Base-by-base conservation (phyloP, 2,113 vertebrate species). In the Sinocyclocheilus anshuiensis region DNA sequence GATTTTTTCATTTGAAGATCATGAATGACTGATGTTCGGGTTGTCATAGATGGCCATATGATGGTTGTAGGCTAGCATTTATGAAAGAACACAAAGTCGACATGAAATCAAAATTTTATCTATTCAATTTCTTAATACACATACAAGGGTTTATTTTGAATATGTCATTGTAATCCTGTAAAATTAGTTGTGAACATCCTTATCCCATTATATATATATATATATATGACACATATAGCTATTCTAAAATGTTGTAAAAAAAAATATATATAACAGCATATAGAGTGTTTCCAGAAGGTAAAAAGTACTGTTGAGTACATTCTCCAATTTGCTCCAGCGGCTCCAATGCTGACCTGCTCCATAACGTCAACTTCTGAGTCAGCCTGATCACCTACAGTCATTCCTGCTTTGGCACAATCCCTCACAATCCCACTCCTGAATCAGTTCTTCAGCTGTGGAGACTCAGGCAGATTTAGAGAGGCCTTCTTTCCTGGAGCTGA, bases 201-300 rank as follows among this genome's bases (percentile, higher is more conserved):
- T 9, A 33, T 7, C 39, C 39, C 39, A 39, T 39, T n/a, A 33
- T 33, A 33, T 33, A 33, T 33, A 42, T 45, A 45, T 10, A 45
- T 10, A 45, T 36, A 29, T 29, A 1, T 29, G 26, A 26, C 71
- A 33, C 67, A 50, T 55, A 42, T n/a, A 42, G 90, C 87, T 86
- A 90, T 91, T 90, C 88, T 87, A 90, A 89, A 91, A 93, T 89
- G 87, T 36, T 88, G 92, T 92, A 91, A 91, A 77, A 72, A 45
- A 20, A n/a, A n/a, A 9, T 10, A 8, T 85, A 84, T 89, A 88
- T 86, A 82, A 81, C 77, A 84, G 87, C 55, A 81, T 71, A 48
- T 48, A 86, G 87, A 87, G 80, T 5, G 69, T 84, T 89, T 89
- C 69, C 77, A 88, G 90, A 90, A 91, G 84, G 90, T 86, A 84